A percentile compares a stretch with the other conserved stretches of the same genome.
Evolutionary conservation across 2,113 vertebrate genomes (phyloP).

Genomic region (Australoheros scitulus): DNA sequence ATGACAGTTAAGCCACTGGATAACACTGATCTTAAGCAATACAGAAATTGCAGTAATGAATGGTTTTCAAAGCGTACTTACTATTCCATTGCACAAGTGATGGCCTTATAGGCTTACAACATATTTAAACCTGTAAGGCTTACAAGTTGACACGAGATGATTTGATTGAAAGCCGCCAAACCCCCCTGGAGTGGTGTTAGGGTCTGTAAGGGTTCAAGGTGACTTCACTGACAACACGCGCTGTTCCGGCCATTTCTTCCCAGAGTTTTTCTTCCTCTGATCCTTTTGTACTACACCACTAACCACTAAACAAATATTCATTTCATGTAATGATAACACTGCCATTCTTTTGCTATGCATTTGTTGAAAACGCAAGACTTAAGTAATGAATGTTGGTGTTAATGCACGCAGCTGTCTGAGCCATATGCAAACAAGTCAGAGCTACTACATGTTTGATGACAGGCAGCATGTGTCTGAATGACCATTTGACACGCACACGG

Average conservation of each 20-base stretch:
- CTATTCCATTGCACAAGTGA: neutral
- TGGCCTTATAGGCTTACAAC: neutral
- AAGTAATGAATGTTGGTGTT: slow-evolving; percentile 17
- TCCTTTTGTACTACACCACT: neutral
- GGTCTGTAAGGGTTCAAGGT: slow-evolving; percentile 15
- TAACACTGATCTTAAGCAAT: slow-evolving; percentile 28
- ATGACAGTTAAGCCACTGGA: slow-evolving; percentile 42
- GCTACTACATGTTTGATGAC: slow-evolving; percentile 27
- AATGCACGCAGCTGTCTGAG: slow-evolving; percentile 10
- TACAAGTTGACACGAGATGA: neutral
- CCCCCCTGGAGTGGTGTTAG: neutral
- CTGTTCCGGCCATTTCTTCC: neutral
- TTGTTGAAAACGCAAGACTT: neutral
- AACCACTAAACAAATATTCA: neutral
- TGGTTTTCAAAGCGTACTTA: neutral
- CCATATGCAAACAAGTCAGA: slow-evolving; percentile 22
- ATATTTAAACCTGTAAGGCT: neutral
- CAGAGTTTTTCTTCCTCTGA: neutral
- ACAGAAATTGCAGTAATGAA: neutral
- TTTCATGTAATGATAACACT: neutral
- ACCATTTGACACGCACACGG: neutral
- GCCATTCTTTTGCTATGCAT: neutral
- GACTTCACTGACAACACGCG: neutral
- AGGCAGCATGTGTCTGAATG: slow-evolving; percentile 30
- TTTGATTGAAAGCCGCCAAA: slow-evolving; percentile 3